Percentiles rank a stretch among this genome's conserved stretches.
Evolutionary conservation across 2,113 vertebrate genomes (phyloP).

Genomic region (Phylloscopus trochilus): DNA sequence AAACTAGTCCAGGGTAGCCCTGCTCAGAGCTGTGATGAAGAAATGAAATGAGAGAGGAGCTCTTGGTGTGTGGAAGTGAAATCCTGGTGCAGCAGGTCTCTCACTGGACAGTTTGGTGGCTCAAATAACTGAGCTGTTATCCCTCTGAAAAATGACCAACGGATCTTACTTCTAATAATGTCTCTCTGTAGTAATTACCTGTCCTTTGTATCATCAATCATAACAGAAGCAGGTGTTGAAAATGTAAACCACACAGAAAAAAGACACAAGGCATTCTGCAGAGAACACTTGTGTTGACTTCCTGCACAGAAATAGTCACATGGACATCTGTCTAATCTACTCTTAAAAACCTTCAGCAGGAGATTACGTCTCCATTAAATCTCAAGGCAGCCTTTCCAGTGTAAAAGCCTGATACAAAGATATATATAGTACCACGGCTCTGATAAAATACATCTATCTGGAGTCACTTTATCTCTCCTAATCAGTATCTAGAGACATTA

Average conservation of each 20-base stretch:
- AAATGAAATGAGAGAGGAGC: neutral
- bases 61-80: neutral
- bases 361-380: constrained; percentile 22
- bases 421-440: neutral
- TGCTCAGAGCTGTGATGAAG: neutral
- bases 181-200: neutral
- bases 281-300: neutral
- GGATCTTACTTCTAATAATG: neutral
- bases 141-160: neutral
- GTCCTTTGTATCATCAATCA: neutral
- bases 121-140: neutral
- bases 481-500: neutral
- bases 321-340: neutral
- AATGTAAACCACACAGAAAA: neutral
- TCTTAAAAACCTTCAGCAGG: neutral
- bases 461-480: neutral
- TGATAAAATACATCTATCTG: neutral
- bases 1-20: neutral
- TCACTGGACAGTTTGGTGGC: neutral
- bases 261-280: neutral
- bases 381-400: neutral
- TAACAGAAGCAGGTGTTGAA: neutral
- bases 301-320: constrained; percentile 3
- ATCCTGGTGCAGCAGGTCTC: neutral
- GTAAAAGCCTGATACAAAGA: neutral